Conservation (phyloP, 2,797 vertebrate genomes). For the Myotis findleyi region DNA sequence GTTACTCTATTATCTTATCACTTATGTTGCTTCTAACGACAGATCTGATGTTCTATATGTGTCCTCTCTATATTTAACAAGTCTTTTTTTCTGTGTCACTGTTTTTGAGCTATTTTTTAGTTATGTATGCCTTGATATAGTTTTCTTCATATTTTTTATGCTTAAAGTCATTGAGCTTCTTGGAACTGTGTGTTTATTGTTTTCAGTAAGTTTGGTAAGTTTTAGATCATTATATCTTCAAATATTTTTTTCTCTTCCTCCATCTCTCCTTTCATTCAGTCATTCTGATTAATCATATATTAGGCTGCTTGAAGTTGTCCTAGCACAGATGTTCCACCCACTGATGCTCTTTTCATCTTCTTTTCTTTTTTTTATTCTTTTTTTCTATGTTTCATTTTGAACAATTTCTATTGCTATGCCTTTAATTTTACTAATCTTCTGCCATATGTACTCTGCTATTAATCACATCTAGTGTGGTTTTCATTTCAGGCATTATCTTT, state of each 20-base stretch:
- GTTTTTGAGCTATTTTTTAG: background rate
- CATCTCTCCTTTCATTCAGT: background rate
- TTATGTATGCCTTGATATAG: background rate
- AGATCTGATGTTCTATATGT: background rate
- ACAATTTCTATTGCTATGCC: background rate
- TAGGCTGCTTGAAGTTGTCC: background rate
- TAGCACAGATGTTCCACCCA: background rate
- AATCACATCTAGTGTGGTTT: background rate
- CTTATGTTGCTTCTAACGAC: background rate
- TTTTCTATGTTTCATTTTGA: background rate
- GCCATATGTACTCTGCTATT: background rate
- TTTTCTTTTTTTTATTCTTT: background rate
- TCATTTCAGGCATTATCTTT: background rate
- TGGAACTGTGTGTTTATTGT: background rate
- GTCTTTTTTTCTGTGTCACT: background rate
- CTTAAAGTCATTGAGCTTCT: background rate
- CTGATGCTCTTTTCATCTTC: background rate
- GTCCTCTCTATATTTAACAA: background rate
- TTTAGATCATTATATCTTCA: background rate
- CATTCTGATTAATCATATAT: background rate
- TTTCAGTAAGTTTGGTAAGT: conserved; percentile 10
- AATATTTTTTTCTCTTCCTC: background rate
- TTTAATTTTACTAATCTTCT: background rate
- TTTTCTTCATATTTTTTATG: background rate
- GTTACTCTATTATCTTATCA: background rate